Base-by-base conservation (phyloP, 2,113 vertebrate genomes). In the Pygoscelis antarcticus region DNA sequence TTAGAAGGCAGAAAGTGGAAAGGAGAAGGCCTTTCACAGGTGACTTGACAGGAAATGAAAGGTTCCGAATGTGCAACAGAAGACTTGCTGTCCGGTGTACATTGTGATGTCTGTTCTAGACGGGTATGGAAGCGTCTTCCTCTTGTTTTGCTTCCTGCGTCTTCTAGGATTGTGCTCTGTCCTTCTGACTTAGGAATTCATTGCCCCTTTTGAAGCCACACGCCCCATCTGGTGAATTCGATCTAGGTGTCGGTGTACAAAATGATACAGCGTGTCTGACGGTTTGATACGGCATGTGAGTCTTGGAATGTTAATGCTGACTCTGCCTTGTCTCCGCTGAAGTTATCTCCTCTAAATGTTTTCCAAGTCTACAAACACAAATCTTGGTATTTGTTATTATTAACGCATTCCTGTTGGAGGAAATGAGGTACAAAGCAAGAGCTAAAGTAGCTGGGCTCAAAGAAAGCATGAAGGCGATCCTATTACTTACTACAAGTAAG, bases 221-320 rank as follows among this genome's bases (percentile, higher is more conserved):
- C 34, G 58, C 25, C 44, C n/a, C 7, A 3, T 34, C 19, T 20
- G 40, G 42, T n/a, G 25, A 16, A 11, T 68, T 46, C 34, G 13
- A 21, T 29, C 10, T 16, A 29, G 42, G 34, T 42, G 6, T 2
- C 0, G 1, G 7, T 1, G 11, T 30, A 17, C 65, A 40, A 13
- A 57, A 30, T 4, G 0, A 0, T 2, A 0, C 2, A 13, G 66
- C 1, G 0, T 46, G 16, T 29, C 44, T 21, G 0, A 0, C 6
- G 13, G 8, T 29, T 47, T 76, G 52, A 4, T 11, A 15, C n/a
- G 10, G 1, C 10, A 2, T 14, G 14, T 12, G 66, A 81, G 72
- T 71, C 18, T 16, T 9, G 21, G 40, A 65, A 17, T 1, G 6
- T 13, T 30, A 18, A 1, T 2, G 30, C 26, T 34, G 46, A 32